phyloP scores from a whole-genome alignment of 2,113 vertebrate genomes.

The Asarcornis scutulata region DNA sequence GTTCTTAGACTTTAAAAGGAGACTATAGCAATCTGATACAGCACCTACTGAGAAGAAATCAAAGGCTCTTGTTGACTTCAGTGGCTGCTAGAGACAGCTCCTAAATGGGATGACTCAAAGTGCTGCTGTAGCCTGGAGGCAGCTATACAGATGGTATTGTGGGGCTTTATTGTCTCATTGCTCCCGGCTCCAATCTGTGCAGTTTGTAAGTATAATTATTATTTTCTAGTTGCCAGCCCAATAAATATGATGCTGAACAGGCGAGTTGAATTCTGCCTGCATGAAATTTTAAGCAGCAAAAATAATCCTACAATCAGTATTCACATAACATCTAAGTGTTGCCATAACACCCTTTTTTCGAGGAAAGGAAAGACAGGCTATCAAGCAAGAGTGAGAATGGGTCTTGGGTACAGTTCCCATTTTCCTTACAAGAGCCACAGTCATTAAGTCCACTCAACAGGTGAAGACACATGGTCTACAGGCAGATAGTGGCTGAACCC shows the following conservation, averaged over 20 bases:
- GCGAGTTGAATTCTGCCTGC: neutral
- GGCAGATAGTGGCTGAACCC: neutral
- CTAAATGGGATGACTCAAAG: slow-evolving; percentile 41
- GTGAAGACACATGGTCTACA: neutral
- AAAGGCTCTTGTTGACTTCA: slow-evolving; percentile 57
- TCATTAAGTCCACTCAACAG: neutral
- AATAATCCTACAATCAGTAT: neutral
- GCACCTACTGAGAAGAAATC: slow-evolving; percentile 50
- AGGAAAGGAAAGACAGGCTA: neutral
- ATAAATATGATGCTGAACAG: slow-evolving; percentile 19
- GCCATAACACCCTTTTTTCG: neutral
- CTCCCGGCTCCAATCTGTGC: slow-evolving; percentile 19
- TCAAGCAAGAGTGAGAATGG: neutral
- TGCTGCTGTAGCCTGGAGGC: slow-evolving; percentile 25
- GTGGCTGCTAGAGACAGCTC: slow-evolving; percentile 13
- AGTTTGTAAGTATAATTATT: slow-evolving; percentile 32
- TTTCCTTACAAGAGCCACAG: neutral
- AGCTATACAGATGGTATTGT: slow-evolving; percentile 28
- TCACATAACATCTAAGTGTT: neutral
- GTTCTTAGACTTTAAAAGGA: slow-evolving; percentile 41
- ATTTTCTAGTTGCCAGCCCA: slow-evolving; percentile 41
- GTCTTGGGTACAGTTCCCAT: neutral
- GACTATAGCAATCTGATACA: slow-evolving; percentile 14
- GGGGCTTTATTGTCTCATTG: slow-evolving; percentile 29
- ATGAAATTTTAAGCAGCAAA: slow-evolving; percentile 15